These are phyloP conservation scores for Therioaphis trifolii DNA, from an alignment of 2,888 invertebrate species.

Conservation along the genomic window DNA sequence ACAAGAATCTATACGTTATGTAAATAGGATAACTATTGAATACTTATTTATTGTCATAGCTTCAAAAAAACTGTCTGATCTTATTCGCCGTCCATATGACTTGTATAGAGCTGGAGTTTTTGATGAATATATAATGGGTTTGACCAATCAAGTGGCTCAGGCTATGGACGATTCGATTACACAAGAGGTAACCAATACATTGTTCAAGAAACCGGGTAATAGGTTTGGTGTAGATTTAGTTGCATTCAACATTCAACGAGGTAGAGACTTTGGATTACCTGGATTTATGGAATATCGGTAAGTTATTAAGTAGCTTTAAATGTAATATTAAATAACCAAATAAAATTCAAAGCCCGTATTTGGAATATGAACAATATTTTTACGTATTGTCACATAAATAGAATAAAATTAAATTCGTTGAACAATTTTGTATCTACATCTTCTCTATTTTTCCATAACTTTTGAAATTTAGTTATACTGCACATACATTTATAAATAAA, in stretches of 20 bases:
- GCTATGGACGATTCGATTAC: conserved; percentile 96
- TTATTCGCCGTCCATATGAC: conserved; percentile 90
- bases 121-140: conserved; percentile 92
- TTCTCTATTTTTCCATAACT: too few relatives aligned
- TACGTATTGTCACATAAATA: too few relatives aligned
- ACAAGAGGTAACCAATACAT: conserved; percentile 85
- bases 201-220: conserved; percentile 77
- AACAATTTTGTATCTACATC: too few relatives aligned
- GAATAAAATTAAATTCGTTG: too few relatives aligned
- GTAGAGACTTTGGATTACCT: conserved; percentile 90
- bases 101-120: conserved; percentile 89
- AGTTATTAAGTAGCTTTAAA: too few relatives aligned
- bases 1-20: not conserved
- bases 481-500: too few relatives aligned
- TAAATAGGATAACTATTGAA: not conserved
- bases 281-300: conserved; percentile 90
- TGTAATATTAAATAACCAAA: too few relatives aligned
- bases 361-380: too few relatives aligned
- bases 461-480: too few relatives aligned
- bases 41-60: conserved; percentile 75
- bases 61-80: conserved; percentile 86
- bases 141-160: conserved; percentile 94
- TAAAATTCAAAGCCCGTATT: too few relatives aligned
- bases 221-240: conserved; percentile 88
- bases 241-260: conserved; percentile 92